These are phyloP conservation scores for Passer domesticus DNA, from an alignment of 2,113 vertebrate species.

Conservation along the genomic window DNA sequence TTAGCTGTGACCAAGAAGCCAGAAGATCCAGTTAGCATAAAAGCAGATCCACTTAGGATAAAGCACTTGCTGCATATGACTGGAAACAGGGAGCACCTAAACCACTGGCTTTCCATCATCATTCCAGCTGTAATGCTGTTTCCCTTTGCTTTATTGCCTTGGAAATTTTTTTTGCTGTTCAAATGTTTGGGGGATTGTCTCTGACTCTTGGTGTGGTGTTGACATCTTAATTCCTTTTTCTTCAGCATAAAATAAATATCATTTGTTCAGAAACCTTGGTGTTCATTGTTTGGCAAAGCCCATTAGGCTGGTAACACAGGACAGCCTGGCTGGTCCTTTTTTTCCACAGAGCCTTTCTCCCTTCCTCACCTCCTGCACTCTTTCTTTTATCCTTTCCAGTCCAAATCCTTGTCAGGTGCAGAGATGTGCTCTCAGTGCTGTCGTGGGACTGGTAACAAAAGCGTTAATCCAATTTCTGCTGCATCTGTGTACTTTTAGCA, in stretches of 20 bases:
- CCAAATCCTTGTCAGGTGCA: background rate
- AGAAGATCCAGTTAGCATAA: background rate
- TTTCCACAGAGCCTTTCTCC: background rate
- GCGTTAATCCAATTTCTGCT: background rate
- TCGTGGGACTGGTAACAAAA: background rate
- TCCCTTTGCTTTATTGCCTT: background rate
- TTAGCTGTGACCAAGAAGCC: background rate
- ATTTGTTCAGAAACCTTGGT: background rate
- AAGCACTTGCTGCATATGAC: background rate
- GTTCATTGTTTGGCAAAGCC: background rate
- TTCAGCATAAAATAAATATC: slow-evolving; percentile 29
- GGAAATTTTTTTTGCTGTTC: background rate
- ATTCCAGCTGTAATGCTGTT: background rate
- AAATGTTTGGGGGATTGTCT: background rate
- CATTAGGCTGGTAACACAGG: fast-evolving
- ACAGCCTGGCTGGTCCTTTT: background rate
- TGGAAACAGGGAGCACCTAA: background rate
- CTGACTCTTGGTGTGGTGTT: background rate
- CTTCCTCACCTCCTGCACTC: background rate
- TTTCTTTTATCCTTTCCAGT: background rate
- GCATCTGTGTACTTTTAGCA: background rate
- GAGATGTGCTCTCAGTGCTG: background rate
- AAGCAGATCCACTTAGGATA: background rate
- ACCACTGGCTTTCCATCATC: background rate
- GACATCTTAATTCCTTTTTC: background rate